phyloP scores from a whole-genome alignment of 2,113 vertebrate genomes.

The Dasyornis broadbenti region DNA sequence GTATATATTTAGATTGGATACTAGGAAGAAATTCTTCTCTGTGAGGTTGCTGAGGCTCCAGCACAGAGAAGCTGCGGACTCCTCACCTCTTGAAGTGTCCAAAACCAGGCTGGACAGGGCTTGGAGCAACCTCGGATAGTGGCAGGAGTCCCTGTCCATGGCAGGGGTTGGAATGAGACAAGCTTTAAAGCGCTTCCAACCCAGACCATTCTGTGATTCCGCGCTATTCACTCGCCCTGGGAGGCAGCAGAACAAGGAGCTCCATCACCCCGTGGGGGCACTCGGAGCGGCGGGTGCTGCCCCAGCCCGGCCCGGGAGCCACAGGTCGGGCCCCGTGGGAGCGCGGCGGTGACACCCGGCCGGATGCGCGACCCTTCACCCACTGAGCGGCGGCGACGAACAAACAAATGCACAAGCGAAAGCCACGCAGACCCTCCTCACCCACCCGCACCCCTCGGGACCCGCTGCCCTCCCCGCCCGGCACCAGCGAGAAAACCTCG shows the following conservation, averaged over 20 bases:
- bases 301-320: background rate
- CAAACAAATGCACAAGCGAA: background rate
- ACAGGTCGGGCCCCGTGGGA: background rate
- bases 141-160: background rate
- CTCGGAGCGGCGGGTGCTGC: background rate
- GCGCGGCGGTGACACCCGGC: background rate
- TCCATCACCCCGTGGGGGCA: background rate
- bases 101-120: background rate
- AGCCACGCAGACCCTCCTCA: background rate
- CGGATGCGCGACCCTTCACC: conserved; percentile 61
- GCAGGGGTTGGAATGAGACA: background rate
- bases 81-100: background rate
- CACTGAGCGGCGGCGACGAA: background rate
- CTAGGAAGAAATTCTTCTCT: background rate
- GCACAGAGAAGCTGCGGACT: background rate
- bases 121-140: background rate
- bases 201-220: background rate
- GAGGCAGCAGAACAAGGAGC: background rate
- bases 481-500: background rate
- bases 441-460: background rate
- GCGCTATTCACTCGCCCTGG: rapidly evolving
- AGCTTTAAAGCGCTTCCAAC: background rate
- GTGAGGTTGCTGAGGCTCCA: background rate
- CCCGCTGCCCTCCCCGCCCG: background rate
- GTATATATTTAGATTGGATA: background rate